phyloP scores from a whole-genome alignment of 2,113 vertebrate genomes.

The Sturnira hondurensis region DNA sequence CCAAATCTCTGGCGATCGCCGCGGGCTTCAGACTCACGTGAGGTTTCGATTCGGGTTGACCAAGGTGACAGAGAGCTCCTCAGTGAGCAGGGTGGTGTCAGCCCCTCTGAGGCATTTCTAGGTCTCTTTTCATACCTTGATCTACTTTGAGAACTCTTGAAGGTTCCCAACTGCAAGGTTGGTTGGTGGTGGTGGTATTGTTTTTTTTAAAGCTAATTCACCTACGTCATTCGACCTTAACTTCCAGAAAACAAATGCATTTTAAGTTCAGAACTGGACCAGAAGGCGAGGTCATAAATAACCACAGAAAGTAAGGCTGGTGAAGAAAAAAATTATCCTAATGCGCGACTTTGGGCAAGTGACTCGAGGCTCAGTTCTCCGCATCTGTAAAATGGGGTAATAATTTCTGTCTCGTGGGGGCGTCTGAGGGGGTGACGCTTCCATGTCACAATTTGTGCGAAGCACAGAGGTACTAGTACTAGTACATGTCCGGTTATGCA shows the following conservation, averaged over 20 bases:
- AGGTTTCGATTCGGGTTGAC: background rate
- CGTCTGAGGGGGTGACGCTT: background rate
- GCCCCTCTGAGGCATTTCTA: background rate
- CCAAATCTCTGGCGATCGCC: background rate
- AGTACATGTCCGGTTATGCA: no score
- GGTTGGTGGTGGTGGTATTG: background rate
- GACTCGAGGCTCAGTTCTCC: background rate
- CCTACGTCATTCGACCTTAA: background rate
- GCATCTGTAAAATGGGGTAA: background rate
- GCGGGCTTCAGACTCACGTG: background rate
- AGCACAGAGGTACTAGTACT: background rate
- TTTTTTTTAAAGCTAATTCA: background rate
- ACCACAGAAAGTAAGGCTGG: background rate
- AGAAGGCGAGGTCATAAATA: background rate
- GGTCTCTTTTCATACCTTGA: background rate
- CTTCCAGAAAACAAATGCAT: background rate
- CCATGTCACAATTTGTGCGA: background rate
- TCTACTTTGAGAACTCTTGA: background rate
- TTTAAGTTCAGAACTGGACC: background rate
- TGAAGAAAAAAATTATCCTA: background rate
- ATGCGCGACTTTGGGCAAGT: background rate
- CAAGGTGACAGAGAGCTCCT: background rate
- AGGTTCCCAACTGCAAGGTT: background rate
- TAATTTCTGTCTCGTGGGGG: background rate
- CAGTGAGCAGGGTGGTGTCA: background rate